A percentile compares a stretch with the other conserved stretches of the same genome.
Conservation (phyloP, 1,140 invertebrate genomes). For the Bombus pyrosoma region DNA sequence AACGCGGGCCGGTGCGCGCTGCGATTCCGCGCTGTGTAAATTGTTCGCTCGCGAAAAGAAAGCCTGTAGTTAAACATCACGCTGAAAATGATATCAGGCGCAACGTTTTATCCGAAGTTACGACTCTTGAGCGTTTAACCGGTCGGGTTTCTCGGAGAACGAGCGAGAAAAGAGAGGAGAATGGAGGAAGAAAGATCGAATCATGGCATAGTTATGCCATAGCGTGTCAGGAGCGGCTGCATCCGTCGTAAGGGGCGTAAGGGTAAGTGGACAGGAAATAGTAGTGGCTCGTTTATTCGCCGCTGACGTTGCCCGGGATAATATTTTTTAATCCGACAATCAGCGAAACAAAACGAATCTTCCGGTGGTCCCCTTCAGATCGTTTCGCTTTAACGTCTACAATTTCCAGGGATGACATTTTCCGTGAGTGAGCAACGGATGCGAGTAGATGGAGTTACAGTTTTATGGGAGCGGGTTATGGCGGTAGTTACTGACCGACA, state of each 20-base stretch:
- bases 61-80: conserved; percentile 46
- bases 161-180: not conserved
- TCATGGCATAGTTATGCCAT: not conserved
- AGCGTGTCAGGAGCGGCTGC: not conserved
- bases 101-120: conserved; percentile 60
- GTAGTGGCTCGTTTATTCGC: conserved; percentile 17
- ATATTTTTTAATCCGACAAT: conserved; percentile 58
- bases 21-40: conserved; percentile 50
- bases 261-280: conserved; percentile 19
- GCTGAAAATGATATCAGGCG: conserved; percentile 53
- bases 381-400: conserved; percentile 60
- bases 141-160: not conserved
- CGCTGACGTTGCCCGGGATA: conserved; percentile 9
- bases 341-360: conserved; percentile 44
- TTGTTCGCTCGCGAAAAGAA: conserved; percentile 53
- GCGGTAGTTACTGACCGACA: conserved; percentile 42
- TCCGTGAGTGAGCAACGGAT: conserved; percentile 48
- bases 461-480: conserved; percentile 61
- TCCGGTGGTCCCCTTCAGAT: not conserved
- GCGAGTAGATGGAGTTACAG: conserved; percentile 54
- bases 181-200: not conserved
- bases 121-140: conserved; percentile 17
- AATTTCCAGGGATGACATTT: conserved; percentile 58
- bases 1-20: conserved; percentile 24
- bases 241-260: not conserved